These are phyloP conservation scores for Neodiprion lecontei DNA, from an alignment of 1,140 invertebrate genomes.

Conservation along the genomic window DNA sequence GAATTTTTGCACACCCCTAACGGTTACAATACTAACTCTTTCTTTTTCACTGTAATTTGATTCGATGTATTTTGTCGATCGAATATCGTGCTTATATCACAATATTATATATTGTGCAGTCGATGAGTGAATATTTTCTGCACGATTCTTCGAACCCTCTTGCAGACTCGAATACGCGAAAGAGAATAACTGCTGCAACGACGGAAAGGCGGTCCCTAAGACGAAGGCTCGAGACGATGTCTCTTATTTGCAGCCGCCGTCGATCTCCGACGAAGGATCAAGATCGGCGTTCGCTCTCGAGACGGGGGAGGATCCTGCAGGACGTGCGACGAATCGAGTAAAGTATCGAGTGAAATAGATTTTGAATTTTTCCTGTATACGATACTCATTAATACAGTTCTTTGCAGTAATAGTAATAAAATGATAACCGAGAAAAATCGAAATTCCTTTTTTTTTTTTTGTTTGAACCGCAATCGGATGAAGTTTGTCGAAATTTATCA, in stretches of 20 bases:
- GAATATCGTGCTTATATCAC: no score
- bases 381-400: no score
- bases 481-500: no score
- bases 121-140: neutral
- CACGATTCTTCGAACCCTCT: neutral
- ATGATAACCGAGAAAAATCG: no score
- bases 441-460: neutral
- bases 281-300: constrained; percentile 7
- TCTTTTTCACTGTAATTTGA: no score
- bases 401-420: no score
- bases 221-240: constrained; percentile 12
- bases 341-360: no score
- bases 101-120: no score
- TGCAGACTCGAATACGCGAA: constrained; percentile 26
- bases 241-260: constrained; percentile 14
- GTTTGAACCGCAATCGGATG: neutral
- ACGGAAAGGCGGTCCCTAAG: constrained; percentile 30
- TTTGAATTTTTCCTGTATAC: neutral
- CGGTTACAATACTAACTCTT: no score
- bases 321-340: no score
- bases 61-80: no score
- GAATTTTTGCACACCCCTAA: no score
- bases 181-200: constrained; percentile 38
- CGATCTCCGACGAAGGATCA: constrained; percentile 17
- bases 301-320: neutral